Conservation (phyloP, 2,797 vertebrate genomes). For the Malacoctenus gilli region DNA sequence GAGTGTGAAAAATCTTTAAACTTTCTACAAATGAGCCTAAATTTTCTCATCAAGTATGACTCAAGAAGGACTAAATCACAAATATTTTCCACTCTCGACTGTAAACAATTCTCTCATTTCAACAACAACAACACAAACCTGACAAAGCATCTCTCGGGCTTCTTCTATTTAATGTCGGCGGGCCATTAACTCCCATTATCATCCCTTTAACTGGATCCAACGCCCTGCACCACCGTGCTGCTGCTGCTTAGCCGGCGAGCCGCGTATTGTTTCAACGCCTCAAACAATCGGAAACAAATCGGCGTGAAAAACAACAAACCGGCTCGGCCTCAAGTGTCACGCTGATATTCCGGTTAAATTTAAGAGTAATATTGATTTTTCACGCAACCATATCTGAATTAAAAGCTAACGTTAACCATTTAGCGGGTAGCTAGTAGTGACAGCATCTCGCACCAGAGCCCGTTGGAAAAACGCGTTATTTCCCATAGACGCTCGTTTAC, state of each 20-base stretch:
- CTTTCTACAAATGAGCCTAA: too few relatives aligned
- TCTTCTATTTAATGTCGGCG: slow-evolving; percentile 53
- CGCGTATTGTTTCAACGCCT: neutral
- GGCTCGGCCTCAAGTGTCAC: too few relatives aligned
- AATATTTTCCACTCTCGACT: neutral
- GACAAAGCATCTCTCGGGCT: neutral
- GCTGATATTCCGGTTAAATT: too few relatives aligned
- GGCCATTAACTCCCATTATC: slow-evolving; percentile 12
- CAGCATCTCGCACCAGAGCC: slow-evolving; percentile 11
- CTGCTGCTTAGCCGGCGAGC: slow-evolving; percentile 19
- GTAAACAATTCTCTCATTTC: too few relatives aligned
- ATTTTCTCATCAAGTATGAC: too few relatives aligned
- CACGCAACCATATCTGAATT: neutral
- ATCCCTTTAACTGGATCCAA: slow-evolving; percentile 74
- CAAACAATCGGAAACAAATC: neutral
- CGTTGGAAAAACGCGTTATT: slow-evolving; percentile 15
- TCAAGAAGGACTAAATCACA: too few relatives aligned
- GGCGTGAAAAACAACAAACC: neutral
- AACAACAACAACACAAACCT: too few relatives aligned
- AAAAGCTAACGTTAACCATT: slow-evolving; percentile 27
- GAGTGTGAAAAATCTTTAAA: too few relatives aligned
- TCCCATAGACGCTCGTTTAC: neutral
- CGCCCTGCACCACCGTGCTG: slow-evolving; percentile 73
- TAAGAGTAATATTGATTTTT: neutral
- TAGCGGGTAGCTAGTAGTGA: slow-evolving; percentile 41